A percentile compares a stretch with the other conserved stretches of the same genome.
Evolutionary conservation across 2,797 vertebrate genomes (phyloP).

Genomic region (Oreonectes daqikongensis): DNA sequence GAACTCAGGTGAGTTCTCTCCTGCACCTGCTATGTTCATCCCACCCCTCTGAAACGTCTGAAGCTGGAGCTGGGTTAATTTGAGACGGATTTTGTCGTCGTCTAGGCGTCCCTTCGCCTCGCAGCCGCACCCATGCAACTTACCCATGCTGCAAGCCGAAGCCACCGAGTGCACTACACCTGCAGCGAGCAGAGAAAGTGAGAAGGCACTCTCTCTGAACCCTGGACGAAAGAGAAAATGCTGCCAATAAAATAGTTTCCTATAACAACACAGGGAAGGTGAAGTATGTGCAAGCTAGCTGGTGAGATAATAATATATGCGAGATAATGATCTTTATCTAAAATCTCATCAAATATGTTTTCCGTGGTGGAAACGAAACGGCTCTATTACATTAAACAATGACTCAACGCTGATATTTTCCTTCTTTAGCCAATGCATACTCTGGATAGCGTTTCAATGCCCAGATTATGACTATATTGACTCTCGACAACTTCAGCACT

Average conservation of each 20-base stretch:
- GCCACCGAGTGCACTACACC: conserved; percentile 92
- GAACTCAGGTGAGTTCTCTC: conserved; percentile 69
- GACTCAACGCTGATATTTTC: conserved; percentile 38
- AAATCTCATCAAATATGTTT: conserved; percentile 41
- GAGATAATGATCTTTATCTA: conserved; percentile 37
- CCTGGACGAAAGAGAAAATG: conserved; percentile 69
- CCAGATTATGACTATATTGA: conserved; percentile 37
- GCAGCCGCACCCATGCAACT: conserved; percentile 88
- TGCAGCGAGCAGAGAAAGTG: conserved; percentile 88
- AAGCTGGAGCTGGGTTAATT: conserved; percentile 88
- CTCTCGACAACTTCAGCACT: conserved; percentile 29
- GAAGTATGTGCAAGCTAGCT: no score
- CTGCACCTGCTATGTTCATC: conserved; percentile 63
- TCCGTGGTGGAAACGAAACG: conserved; percentile 12
- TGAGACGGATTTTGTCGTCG: conserved; percentile 86
- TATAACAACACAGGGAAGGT: conserved; percentile 6
- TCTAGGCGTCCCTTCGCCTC: conserved; percentile 83
- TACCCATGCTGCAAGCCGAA: conserved; percentile 91
- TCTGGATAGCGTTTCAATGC: conserved; percentile 30
- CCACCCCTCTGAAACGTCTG: conserved; percentile 85
- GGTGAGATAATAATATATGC: conserved; percentile 28
- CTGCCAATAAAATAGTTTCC: conserved; percentile 13
- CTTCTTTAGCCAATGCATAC: background rate
- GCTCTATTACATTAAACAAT: conserved; percentile 16
- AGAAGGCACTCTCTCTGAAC: conserved; percentile 91